Conservation (phyloP, 2,113 vertebrate species). For the Cyanistes caeruleus region DNA sequence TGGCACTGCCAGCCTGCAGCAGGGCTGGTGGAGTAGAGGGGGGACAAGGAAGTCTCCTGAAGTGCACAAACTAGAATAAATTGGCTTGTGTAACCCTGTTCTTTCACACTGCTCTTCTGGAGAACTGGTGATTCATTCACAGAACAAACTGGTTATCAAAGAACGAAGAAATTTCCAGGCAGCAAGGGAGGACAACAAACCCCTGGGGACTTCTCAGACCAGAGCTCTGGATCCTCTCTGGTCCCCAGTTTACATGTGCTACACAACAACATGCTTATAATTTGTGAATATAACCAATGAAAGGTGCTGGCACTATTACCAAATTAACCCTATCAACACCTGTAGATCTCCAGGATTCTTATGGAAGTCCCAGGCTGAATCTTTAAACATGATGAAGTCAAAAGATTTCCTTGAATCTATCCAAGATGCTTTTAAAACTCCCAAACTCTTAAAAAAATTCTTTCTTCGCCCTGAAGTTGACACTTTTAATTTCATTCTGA, state of each 20-base stretch:
- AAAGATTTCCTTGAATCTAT: neutral
- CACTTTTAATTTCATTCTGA: neutral
- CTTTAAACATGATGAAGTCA: neutral
- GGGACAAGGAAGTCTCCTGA: neutral
- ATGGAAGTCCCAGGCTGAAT: neutral
- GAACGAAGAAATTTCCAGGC: neutral
- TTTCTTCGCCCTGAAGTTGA: rapidly evolving
- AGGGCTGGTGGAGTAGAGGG: neutral
- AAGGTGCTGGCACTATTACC: neutral
- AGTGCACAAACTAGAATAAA: neutral
- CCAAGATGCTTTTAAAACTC: neutral
- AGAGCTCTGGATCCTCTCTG: neutral
- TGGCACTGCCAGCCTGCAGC: neutral
- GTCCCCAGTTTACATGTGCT: neutral
- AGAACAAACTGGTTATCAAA: neutral
- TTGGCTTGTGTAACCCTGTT: neutral
- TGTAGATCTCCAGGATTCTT: neutral
- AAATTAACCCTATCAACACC: neutral
- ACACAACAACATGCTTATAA: rapidly evolving
- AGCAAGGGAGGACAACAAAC: neutral
- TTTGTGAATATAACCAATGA: neutral
- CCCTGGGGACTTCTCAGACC: neutral
- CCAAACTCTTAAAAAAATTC: neutral
- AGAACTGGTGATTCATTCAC: neutral
- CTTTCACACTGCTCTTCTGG: neutral